Evolutionary conservation across 2,113 vertebrate genomes (phyloP).

Genomic region (Stegastes partitus): DNA sequence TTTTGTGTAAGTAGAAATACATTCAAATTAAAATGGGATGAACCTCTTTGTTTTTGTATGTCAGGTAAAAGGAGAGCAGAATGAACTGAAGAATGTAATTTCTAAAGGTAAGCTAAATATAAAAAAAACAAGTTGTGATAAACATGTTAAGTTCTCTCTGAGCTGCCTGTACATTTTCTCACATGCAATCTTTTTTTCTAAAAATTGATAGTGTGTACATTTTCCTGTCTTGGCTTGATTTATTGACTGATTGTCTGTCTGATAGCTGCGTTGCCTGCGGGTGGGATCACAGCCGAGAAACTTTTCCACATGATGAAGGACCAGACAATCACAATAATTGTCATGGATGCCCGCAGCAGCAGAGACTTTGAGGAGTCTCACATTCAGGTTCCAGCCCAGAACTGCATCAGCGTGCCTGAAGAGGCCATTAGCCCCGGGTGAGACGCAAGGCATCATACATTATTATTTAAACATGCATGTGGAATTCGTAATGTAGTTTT

Average conservation of each 20-base stretch:
- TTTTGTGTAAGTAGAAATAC: background rate
- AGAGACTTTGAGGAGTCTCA: constrained; percentile 92
- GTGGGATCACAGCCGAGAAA: constrained; percentile 90
- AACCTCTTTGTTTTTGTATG: constrained; percentile 20
- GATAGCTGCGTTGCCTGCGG: constrained; percentile 77
- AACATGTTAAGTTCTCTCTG: background rate
- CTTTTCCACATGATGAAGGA: constrained; percentile 94
- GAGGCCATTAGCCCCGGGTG: constrained; percentile 95
- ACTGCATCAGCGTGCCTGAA: constrained; percentile 91
- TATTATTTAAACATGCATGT: background rate
- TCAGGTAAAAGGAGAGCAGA: constrained; percentile 89
- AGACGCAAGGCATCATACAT: background rate
- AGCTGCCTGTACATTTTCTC: background rate
- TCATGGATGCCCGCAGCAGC: constrained; percentile 92
- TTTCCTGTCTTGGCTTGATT: background rate
- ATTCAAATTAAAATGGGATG: background rate
- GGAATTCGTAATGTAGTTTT: background rate
- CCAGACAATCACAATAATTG: constrained; percentile 87
- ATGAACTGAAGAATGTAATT: constrained; percentile 83
- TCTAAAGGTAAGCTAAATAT: constrained; percentile 85
- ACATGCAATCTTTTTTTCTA: background rate
- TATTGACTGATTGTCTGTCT: background rate
- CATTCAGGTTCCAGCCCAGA: constrained; percentile 86
- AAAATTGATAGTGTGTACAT: background rate
- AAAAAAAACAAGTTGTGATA: background rate